Percentiles rank a stretch among this genome's conserved stretches.
Conservation (phyloP, 2,113 vertebrate genomes). For the Corythoichthys haematopterus region DNA sequence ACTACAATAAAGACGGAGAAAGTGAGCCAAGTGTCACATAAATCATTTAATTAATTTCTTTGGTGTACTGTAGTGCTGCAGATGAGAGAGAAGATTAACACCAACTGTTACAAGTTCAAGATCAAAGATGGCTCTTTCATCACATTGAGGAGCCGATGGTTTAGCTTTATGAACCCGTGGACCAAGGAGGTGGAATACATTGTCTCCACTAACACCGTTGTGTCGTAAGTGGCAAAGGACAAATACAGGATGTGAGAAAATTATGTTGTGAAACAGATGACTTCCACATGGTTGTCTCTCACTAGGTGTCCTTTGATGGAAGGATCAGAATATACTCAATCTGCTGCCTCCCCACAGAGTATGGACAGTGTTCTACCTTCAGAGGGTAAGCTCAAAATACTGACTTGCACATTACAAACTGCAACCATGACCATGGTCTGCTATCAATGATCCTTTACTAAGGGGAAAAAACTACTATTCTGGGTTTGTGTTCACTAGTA, state of each 20-base stretch:
- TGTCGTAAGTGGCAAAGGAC: slow-evolving; percentile 82
- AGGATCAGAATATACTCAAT: slow-evolving; percentile 84
- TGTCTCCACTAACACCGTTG: slow-evolving; percentile 95
- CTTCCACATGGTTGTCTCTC: not conserved
- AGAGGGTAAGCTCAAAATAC: slow-evolving; percentile 65
- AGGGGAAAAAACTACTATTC: not conserved
- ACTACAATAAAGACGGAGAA: not conserved
- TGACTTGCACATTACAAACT: not conserved
- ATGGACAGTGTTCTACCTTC: slow-evolving; percentile 92
- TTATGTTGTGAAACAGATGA: not conserved
- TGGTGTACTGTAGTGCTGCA: slow-evolving; percentile 81
- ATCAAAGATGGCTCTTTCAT: slow-evolving; percentile 98
- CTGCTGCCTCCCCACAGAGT: slow-evolving; percentile 86
- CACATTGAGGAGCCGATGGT: slow-evolving; percentile 94
- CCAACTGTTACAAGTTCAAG: slow-evolving; percentile 98
- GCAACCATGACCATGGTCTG: not conserved
- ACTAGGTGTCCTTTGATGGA: slow-evolving; percentile 75
- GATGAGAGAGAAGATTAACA: slow-evolving; percentile 94
- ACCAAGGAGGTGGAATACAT: slow-evolving; percentile 99
- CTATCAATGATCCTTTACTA: not conserved
- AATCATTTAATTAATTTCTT: not conserved
- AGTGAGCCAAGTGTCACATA: not conserved
- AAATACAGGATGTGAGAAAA: not conserved
- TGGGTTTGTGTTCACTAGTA: slow-evolving; percentile 43
- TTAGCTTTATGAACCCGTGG: slow-evolving; percentile 99